Base-by-base conservation (phyloP, 2,797 vertebrate species). In the Nyctibius grandis region DNA sequence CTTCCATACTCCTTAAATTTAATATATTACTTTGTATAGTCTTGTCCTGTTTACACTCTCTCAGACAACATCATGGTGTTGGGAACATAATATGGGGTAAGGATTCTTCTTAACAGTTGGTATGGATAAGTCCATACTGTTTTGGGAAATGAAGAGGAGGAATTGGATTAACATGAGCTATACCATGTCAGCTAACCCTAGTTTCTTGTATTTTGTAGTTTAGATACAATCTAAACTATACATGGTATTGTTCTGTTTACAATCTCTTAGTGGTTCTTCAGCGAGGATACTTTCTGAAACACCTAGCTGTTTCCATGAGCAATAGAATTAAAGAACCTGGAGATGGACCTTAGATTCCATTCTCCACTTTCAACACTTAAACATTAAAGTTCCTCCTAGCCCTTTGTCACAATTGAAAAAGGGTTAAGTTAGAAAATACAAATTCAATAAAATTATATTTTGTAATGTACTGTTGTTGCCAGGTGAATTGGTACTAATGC, bases 21-120 rank as follows among this genome's bases (percentile, higher is more conserved):
- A 69, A 7, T 6, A 26, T 59, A 63, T 0, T 61, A 0, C 0
- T 59, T 79, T 69, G 1, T 63, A 31, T n/a, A 64, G 1, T 63
- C 44, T 53, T 91, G 34, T 14, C 14, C 42, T 69, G 4, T 13
- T 8, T 42, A 42, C 2, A 7, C 5, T 79, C 11, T 56, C 34
- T 70, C 29, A 65, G 42, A 73, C 4, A 54, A 44, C 3, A 14
- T 22, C 34, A 11, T 13, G 8, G 11, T 69, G 5, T 57, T 1
- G 3, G 33, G 23, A 83, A 42, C 6, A 45, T 13, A 73, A 45
- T 9, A 29, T 3, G 5, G 29, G 8, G 14, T 7, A 34, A 83
- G 5, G 21, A 36, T 63, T 74, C 33, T 69, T 85, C 44, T 70
- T 5, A 9, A 11, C 4, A 14, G 7, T 5, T 73, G 8, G 15